These are phyloP conservation scores for Phocoena phocoena DNA, from an alignment of 2,113 vertebrate genomes.

Conservation along the genomic window DNA sequence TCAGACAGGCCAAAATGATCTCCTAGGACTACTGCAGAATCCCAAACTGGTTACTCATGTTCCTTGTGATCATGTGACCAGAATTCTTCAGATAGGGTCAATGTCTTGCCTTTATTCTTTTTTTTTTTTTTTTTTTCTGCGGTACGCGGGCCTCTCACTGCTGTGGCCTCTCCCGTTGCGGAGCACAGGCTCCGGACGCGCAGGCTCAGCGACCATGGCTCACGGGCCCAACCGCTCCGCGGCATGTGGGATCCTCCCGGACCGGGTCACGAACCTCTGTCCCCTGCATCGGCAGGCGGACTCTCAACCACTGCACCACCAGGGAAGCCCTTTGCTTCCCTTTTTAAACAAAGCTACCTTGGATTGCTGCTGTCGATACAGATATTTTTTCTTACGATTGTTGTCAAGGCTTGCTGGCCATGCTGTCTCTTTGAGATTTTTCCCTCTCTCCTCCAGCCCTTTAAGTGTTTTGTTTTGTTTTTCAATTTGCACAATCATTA, in stretches of 20 bases:
- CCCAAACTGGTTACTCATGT: not conserved
- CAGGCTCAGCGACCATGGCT: too few species aligned
- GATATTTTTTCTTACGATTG: not conserved
- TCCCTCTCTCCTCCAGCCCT: not conserved
- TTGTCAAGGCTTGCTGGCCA: not conserved
- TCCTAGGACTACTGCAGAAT: not conserved
- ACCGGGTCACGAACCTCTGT: too few species aligned
- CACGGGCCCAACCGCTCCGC: too few species aligned
- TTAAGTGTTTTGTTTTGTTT: not conserved
- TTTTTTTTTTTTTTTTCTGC: not conserved
- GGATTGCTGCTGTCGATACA: not conserved
- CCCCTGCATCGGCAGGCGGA: too few species aligned
- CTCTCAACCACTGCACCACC: too few species aligned
- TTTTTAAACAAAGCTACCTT: not conserved
- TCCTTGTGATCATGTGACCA: not conserved
- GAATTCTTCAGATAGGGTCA: not conserved
- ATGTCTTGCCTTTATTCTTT: not conserved
- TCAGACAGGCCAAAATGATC: not conserved
- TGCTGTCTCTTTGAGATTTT: not conserved
- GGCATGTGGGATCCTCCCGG: too few species aligned
- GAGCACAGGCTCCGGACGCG: too few species aligned
- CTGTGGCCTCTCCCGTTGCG: too few species aligned
- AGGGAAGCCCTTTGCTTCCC: not conserved
- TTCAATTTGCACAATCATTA: not conserved
- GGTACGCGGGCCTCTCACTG: too few species aligned